A percentile compares a stretch with the other conserved stretches of the same genome.
phyloP scores from a whole-genome alignment of 2,797 vertebrate genomes.

The Corythornis leucogaster region DNA sequence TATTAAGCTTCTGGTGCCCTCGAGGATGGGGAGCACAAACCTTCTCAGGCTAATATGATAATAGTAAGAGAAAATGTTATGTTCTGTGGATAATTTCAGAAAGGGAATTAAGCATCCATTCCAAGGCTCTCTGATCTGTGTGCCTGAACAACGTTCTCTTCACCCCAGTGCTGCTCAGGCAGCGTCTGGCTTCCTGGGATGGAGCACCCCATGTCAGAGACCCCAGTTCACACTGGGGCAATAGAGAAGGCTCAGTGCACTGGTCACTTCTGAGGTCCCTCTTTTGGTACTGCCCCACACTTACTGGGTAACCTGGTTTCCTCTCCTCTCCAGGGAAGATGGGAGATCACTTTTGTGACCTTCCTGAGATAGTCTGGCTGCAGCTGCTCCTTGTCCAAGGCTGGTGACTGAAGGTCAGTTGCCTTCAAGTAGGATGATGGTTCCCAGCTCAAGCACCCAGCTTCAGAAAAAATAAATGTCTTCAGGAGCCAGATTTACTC shows the following conservation, averaged over 20 bases:
- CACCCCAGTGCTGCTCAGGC: background rate
- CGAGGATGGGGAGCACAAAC: background rate
- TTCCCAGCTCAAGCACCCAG: background rate
- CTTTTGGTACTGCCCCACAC: accelerated
- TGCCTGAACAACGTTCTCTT: background rate
- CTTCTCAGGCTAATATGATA: background rate
- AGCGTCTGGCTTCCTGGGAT: background rate
- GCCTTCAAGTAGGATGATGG: background rate
- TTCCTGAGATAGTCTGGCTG: background rate
- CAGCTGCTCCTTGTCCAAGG: background rate
- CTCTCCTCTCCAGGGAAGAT: background rate
- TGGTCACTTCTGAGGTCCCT: background rate
- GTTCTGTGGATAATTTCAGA: background rate
- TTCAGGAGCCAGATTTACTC: accelerated
- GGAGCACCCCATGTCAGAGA: background rate
- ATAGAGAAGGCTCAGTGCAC: background rate
- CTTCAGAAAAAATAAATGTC: background rate
- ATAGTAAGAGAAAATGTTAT: background rate
- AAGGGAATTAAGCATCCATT: background rate
- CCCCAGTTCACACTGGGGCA: background rate
- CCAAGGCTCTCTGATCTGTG: background rate
- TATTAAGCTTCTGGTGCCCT: conserved; percentile 39
- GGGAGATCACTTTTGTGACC: background rate
- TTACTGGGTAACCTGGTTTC: background rate
- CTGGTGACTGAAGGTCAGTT: background rate